Evolutionary conservation across 2,113 vertebrate species (phyloP), one percentile per base, ranked within the genome.

Genomic region (Tamias sibiricus): DNA sequence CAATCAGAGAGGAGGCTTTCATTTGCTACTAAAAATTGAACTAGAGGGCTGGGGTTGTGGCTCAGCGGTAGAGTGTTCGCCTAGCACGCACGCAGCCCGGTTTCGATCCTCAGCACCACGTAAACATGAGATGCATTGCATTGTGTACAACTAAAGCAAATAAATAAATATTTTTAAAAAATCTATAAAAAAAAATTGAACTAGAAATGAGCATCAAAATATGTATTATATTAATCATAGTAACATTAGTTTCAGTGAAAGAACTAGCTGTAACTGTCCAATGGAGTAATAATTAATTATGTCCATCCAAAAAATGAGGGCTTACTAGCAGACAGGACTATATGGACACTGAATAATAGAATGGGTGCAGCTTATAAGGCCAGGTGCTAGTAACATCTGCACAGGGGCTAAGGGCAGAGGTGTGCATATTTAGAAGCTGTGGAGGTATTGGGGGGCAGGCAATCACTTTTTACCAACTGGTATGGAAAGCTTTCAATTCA

Each of bases 391-490:
- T 59, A 90, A 59, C 26, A 68, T 26, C 9, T 59, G 35, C 8
- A 12, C 40, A 13, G 79, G 22, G 17, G 6, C 8, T 1, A 30
- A 42, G 35, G 49, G 49, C 32, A 32, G 24, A 30, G 10, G 4
- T 42, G 8, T 64, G 62, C 14, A n/a, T 47, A 44, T 76, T 49
- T n/a, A 95, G 75, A 87, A 49, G 52, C 13, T 54, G 57, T 12
- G 16, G 75, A 66, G 32, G 66, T 30, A 64, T 40, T 17, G 24
- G 6, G 49, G 64, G 44, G 22, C n/a, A 72, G 79, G 40, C 47
- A 74, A 62, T 77, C 42, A 32, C 66, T 59, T 92, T 85, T 88
- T 57, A 94, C 52, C 83, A 90, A 81, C 11, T 66, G 54, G 75
- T 9, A 8, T 8, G 24, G 75, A 77, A 93, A 42, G 37, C 37